Evolutionary conservation across 1,140 invertebrate species (phyloP), one percentile per base, ranked within the genome.

Genomic region (Listronotus oregonensis): DNA sequence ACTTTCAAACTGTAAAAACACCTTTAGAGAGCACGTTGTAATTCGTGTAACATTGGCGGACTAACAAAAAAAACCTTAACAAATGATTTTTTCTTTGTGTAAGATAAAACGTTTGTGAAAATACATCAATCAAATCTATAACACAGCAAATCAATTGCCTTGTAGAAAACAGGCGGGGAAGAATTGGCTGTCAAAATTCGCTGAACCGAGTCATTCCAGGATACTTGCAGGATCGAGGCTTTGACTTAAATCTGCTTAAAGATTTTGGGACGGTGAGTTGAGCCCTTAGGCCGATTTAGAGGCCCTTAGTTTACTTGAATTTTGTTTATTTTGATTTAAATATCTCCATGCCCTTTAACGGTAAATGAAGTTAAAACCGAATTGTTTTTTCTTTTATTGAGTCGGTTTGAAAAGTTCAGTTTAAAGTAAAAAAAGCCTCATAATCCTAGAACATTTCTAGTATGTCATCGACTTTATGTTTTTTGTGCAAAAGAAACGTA

Each of bases 111-210:
- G 46, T 37, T n/a, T 52, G 46, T 37, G 32, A 12, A 34, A 32
- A 61, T 61, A 61, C 47, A 61, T 61, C 34, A 61, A 42, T 61
- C 49, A 61, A 61, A 61, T 43, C 9, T 51, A 51, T 40, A 61
- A 51, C 14, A 42, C 59, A 42, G 49, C 37, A 51, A 52, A 51
- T 61, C 59, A 61, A 61, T 52, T 49, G 56, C 11, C 17, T 21
- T 61, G 39, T 51, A 61, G 42, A 47, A 43, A 61, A 61, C 59
- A 61, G 57, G 43, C 43, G 31, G 32, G 54, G 43, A 47, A 43
- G 12, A 52, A 60, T 61, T 61, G 49, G 17, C 47, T 61, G 49
- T 51, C 59, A 61, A 61, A 51, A 61, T 51, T 52, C 47, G 27
- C 12, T 52, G 47, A 61, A 61, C 34, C 49, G 49, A 7, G 46